Conservation (phyloP, 1,140 invertebrate species). For the Plectus sambesii region DNA sequence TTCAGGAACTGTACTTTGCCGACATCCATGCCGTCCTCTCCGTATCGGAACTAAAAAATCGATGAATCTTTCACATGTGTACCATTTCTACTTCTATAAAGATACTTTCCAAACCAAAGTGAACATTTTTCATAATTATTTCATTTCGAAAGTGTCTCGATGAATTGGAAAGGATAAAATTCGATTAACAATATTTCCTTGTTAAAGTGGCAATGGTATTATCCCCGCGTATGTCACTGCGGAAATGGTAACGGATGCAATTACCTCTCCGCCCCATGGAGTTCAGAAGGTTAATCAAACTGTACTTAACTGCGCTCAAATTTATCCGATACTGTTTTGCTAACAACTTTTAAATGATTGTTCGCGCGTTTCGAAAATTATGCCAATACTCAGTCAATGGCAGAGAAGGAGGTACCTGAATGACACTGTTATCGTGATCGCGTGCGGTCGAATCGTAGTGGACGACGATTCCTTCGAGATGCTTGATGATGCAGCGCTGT, state of each 20-base stretch:
- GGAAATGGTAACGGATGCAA: no score
- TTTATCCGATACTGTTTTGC: no score
- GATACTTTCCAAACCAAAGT: no score
- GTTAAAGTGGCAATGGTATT: background rate
- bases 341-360: no score
- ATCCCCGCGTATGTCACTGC: constrained; percentile 7
- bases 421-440: constrained; percentile 81
- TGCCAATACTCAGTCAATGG: constrained; percentile 4
- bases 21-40: constrained; percentile 92
- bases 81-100: no score
- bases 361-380: no score
- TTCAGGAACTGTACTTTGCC: constrained; percentile 71
- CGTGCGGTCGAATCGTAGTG: constrained; percentile 83
- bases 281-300: no score
- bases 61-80: no score
- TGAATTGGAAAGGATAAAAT: constrained; percentile 23
- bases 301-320: no score
- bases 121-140: no score
- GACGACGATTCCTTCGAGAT: constrained; percentile 75
- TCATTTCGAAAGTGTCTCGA: constrained; percentile 5
- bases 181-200: background rate
- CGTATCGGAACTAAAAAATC: constrained; percentile 89
- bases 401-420: constrained; percentile 56
- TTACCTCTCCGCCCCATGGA: background rate
- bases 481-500: constrained; percentile 93